Evolutionary conservation across 1,140 invertebrate genomes (phyloP), one percentile per base, ranked within the genome.

Genomic region (Drosophila ercepeae): DNA sequence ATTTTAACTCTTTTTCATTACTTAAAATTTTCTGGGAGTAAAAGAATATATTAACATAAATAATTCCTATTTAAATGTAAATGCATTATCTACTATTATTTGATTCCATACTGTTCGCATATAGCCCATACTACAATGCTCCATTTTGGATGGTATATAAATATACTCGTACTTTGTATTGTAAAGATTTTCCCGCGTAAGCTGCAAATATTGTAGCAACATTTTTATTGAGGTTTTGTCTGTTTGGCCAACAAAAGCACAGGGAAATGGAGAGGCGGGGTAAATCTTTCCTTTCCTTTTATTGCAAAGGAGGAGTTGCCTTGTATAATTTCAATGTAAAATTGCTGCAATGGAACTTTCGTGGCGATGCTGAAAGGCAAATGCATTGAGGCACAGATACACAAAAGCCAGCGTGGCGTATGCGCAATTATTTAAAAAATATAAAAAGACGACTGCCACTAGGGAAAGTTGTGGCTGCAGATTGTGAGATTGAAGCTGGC

Each of bases 191-290:
- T 44, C 63, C 68, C 54, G 75, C 75, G 75, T 77, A 68, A 83
- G 79, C 79, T 83, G 79, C 78, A 83, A 83, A 83, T 83, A 83
- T 83, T 83, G 81, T 76, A 81, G 82, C 68, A 86, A 86, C 72
- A 88, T 86, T 86, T 88, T 86, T 86, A 84, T 84, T 86, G 81
- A 84, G 79, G 81, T 86, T 86, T 88, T 86, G 76, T 84, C 61
- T 88, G 81, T 84, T 84, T 86, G 82, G 69, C 41, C 82, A 86
- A 86, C 73, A 88, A 88, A 77, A 81, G 73, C 79, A 25, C 46
- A 32, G 50, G 51, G 58, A 52, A 25, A 57, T 54, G 50, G 58
- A 13, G 34, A 7, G 46, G 46, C 11, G 29, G 29, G 32, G 39
- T 67, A 67, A 53, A 44, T 67, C 60, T 76, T 57, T 60, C 44